Percentiles rank a stretch among this genome's conserved stretches.
phyloP scores from a whole-genome alignment of 2,113 vertebrate species.

The Tetraodon nigroviridis region DNA sequence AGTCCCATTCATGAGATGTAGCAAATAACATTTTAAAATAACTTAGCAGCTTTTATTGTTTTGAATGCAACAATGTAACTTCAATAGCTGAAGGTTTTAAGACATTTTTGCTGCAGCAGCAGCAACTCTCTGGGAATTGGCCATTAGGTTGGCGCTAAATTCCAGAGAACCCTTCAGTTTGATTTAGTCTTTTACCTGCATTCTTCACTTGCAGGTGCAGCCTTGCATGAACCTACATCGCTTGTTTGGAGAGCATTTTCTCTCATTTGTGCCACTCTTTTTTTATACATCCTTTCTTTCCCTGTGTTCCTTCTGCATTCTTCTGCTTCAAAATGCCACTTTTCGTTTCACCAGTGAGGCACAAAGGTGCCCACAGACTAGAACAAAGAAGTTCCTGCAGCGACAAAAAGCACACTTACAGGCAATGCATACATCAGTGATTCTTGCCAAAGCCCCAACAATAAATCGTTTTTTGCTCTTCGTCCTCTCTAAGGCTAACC shows the following conservation, averaged over 20 bases:
- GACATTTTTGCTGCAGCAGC: too few species aligned
- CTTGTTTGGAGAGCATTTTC: background rate
- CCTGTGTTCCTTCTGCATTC: background rate
- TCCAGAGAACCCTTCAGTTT: background rate
- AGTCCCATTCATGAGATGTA: too few species aligned
- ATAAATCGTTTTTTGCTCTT: slow-evolving; percentile 5
- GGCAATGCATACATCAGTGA: slow-evolving; percentile 23
- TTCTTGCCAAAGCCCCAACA: slow-evolving; percentile 27
- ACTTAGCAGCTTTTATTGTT: background rate
- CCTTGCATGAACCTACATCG: slow-evolving; percentile 3
- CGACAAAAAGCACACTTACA: slow-evolving; percentile 12
- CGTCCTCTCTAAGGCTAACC: slow-evolving; percentile 25
- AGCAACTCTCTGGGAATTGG: background rate
- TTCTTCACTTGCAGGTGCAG: slow-evolving; percentile 8
- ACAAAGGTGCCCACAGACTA: slow-evolving; percentile 22
- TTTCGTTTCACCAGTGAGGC: background rate
- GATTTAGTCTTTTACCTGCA: background rate
- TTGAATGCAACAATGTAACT: background rate
- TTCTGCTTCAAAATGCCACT: slow-evolving; percentile 13
- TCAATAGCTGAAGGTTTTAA: background rate
- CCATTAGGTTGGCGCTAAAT: background rate
- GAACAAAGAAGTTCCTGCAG: slow-evolving; percentile 21
- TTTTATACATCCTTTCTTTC: slow-evolving; percentile 2
- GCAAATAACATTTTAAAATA: too few species aligned
- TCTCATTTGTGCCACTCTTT: background rate